Conservation (phyloP, 1,140 invertebrate species). For the Limonius californicus region DNA sequence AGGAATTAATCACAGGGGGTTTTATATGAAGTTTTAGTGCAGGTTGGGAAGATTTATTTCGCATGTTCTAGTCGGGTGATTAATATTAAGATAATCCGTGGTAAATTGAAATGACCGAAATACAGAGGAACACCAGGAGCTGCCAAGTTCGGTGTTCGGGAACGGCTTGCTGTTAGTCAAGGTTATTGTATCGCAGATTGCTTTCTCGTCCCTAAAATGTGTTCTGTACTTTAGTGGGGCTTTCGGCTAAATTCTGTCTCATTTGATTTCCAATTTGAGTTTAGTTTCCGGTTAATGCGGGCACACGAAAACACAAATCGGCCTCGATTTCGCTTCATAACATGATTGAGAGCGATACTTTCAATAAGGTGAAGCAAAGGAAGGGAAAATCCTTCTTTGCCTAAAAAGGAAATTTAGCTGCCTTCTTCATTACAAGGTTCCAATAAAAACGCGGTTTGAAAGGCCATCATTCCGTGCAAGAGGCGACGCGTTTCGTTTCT, state of each 20-base stretch:
- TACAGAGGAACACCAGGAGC: not conserved
- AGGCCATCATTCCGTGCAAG: not conserved
- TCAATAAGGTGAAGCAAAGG: not conserved
- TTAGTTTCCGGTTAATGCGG: no score
- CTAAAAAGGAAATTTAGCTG: no score
- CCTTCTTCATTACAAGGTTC: not conserved
- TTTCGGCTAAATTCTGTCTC: no score
- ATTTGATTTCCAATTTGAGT: no score
- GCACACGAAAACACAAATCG: no score
- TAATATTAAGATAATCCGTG: constrained; percentile 10
- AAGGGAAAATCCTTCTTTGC: not conserved
- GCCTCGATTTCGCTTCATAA: no score
- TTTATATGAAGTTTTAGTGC: constrained; percentile 12
- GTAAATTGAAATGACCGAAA: constrained; percentile 1
- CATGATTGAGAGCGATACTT: not conserved
- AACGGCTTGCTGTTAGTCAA: not conserved
- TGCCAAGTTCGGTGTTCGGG: not conserved
- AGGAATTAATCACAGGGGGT: constrained; percentile 5
- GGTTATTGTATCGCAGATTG: not conserved
- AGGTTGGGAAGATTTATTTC: constrained; percentile 7
- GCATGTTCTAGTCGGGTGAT: not conserved
- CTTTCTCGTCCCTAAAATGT: not conserved
- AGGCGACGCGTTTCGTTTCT: not conserved
- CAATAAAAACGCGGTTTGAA: not conserved
- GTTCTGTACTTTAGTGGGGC: no score